phyloP scores from a whole-genome alignment of 2,888 invertebrate species.

The Anthrax anthrax region DNA sequence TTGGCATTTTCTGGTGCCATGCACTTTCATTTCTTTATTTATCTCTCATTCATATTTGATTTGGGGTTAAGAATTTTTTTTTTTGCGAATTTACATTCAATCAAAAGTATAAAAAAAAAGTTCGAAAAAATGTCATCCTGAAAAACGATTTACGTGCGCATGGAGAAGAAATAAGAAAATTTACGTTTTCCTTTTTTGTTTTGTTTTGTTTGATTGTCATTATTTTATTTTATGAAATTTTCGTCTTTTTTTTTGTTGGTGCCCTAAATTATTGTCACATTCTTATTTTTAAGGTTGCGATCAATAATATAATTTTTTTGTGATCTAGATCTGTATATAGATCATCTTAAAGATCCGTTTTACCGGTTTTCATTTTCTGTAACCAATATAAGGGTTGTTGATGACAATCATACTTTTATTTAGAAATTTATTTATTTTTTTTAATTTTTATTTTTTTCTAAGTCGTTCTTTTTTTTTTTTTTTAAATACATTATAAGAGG shows the following conservation, averaged over 20 bases:
- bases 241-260: no score
- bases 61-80: background rate
- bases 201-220: no score
- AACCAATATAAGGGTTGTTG: slow-evolving; percentile 4
- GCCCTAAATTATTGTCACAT: slow-evolving; percentile 7
- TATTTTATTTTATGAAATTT: background rate
- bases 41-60: no score
- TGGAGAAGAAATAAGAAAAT: no score
- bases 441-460: no score
- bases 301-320: background rate
- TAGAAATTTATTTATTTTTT: no score
- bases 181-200: no score
- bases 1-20: no score
- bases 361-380: no score
- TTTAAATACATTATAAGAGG: background rate
- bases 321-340: slow-evolving; percentile 6
- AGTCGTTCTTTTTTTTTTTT: background rate
- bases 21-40: no score
- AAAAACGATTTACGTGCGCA: background rate
- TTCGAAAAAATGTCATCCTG: background rate
- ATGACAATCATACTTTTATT: background rate
- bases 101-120: slow-evolving; percentile 3
- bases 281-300: slow-evolving; percentile 6
- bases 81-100: slow-evolving; percentile 7
- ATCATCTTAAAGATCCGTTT: no score